Evolutionary conservation across 2,797 vertebrate species (phyloP).

Genomic region (Ictinia mississippiensis): DNA sequence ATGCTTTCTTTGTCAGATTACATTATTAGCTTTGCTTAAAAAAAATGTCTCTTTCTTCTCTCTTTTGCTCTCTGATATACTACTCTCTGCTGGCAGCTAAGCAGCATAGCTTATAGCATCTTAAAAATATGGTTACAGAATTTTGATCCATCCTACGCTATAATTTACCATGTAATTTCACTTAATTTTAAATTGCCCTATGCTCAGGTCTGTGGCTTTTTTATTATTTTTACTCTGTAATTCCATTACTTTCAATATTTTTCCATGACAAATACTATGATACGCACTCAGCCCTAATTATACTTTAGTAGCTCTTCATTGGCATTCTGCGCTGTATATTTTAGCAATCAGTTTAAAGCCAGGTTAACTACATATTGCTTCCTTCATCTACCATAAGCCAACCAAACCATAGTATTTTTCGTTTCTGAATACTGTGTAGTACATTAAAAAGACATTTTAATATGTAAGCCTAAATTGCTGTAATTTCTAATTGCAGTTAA

Average conservation of each 20-base stretch:
- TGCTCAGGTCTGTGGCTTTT: background rate
- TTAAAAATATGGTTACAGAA: background rate
- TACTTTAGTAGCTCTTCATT: background rate
- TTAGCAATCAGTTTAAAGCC: slow-evolving; percentile 35
- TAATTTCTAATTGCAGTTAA: background rate
- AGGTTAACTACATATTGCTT: background rate
- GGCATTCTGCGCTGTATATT: background rate
- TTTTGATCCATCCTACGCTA: background rate
- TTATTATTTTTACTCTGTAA: background rate
- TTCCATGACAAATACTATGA: slow-evolving; percentile 31
- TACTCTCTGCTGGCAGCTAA: background rate
- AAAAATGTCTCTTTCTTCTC: background rate
- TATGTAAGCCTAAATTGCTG: background rate
- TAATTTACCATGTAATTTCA: background rate
- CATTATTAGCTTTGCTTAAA: background rate
- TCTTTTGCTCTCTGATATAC: background rate
- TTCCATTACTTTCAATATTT: slow-evolving; percentile 25
- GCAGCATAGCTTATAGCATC: background rate
- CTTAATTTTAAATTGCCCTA: slow-evolving; percentile 34
- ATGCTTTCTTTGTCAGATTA: background rate
- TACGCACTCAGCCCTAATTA: background rate
- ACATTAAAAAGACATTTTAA: background rate
- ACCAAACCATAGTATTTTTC: slow-evolving; percentile 11
- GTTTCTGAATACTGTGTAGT: background rate
- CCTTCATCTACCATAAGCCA: background rate